Base-by-base conservation (phyloP, 2,888 invertebrate genomes). In the Scrobipalpa costella region DNA sequence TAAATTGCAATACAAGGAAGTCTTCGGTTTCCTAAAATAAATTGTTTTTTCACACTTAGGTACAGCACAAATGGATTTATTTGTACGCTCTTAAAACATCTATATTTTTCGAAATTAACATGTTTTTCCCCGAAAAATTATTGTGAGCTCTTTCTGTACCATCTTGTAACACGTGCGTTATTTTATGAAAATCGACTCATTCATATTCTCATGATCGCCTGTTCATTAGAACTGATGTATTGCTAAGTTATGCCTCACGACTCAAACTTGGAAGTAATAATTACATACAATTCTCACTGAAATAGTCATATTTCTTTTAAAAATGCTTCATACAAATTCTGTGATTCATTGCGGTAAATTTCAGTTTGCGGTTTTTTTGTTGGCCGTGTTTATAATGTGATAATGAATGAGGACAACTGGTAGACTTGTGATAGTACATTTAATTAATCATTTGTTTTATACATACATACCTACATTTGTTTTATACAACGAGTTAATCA, bases 281-380 rank as follows among this genome's bases (percentile, higher is more conserved):
- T 60, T 61, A 63, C 15, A 36, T n/a, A 34, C 60, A 34, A 58
- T 63, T 63, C 19, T 33, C 63, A 60, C 55, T 27, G 21, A 15
- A 33, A 1, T 15, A 61, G 40, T 40, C 38, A 55, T 61, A 15
- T 34, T 33, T 57, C 33, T 33, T 33, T 15, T 57, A 15, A 57
- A 57, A 40, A 40, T 7, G n/a, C 36, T 33, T 19, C 6, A 49
- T 17, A 17, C 49, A 1, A 49, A 49, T 49, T 19, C 13, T 40
- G 13, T 40, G 40, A 40, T 40, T 40, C 40, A 40, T 40, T 40
- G 13, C 6, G 40, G 2, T 13, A 13, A 40, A 40, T 40, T 40
- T n/a, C 13, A 13, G 40, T n/a, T 40, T 40, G 40, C 13, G 0
- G 11, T 2, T 13, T 40, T 40, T 40, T 40, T 40, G 40, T 40